Base-by-base conservation (phyloP, 2,113 vertebrate species). In the Scytalopus superciliaris region DNA sequence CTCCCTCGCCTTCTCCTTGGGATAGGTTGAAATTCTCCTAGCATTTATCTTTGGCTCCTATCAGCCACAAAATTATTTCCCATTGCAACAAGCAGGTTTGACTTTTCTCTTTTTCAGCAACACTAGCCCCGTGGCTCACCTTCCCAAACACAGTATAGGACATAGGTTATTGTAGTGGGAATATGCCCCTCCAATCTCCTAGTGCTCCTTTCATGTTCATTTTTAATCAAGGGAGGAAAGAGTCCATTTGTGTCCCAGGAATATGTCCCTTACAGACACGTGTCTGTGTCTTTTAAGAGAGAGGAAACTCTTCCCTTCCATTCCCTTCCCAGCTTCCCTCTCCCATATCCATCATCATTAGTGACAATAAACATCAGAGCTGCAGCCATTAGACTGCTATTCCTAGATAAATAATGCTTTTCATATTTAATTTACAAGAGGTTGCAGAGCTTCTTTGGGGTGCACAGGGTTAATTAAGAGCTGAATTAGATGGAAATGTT, bases 351-450 rank as follows among this genome's bases (percentile, higher is more conserved):
- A 97, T 98, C 97, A 98, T 98, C 97, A 98, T 98, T 98, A 98
- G 94, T 35, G 59, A 97, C 97, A 84, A 94, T 97, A 97, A 98
- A 97, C 12, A 78, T 97, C 96, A 96, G 94, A 93, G 88, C 87
- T 50, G n/a, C 88, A 96, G 94, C 93, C 84, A 72, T 97, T 97
- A 96, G 95, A 93, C 96, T 96, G 92, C 97, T 97, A 93, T 93
- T 97, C 89, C 93, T 94, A 92, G 96, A 98, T 96, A 98, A 98
- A 98, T 97, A 98, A 97, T 95, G 93, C 97, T 98, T 98, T 98
- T 98, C 98, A 97, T 98, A 98, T 98, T 98, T 97, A 98, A 98
- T 97, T 98, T 98, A 97, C 55, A 93, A 97, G 95, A 91, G 84
- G 96, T 87, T 98, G 93, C 74, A 25, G 89, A 97, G 53, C 76